phyloP scores from a whole-genome alignment of 2,888 invertebrate species.

The Pristionchus maxplancki region DNA sequence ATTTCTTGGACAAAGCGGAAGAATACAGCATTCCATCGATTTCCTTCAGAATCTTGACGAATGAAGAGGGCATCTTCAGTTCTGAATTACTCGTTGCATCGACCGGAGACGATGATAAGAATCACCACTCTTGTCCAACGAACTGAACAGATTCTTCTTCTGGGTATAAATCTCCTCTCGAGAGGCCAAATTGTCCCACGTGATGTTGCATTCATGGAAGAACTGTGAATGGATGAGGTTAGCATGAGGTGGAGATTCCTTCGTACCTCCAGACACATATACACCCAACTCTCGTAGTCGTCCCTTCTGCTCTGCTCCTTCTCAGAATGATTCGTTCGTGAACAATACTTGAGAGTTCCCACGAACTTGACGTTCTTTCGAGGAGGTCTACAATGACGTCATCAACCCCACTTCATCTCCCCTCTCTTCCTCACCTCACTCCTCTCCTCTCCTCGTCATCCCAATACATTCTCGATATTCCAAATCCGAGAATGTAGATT shows the following conservation, averaged over 20 bases:
- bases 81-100: not conserved
- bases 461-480: not conserved
- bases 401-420: no score
- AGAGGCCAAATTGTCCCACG: not conserved
- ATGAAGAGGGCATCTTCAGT: not conserved
- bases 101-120: no score
- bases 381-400: no score
- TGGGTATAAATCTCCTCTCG: not conserved
- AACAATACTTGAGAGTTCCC: not conserved
- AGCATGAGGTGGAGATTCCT: no score
- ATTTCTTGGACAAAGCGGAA: not conserved
- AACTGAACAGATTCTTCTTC: not conserved
- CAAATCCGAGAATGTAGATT: not conserved
- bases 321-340: not conserved
- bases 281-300: not conserved
- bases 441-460: not conserved
- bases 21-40: not conserved
- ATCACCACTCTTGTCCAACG: not conserved
- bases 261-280: conserved; percentile 1
- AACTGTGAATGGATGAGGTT: no score
- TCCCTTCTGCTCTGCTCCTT: not conserved
- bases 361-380: not conserved
- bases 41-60: not conserved
- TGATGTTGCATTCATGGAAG: not conserved
- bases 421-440: not conserved